Base-by-base conservation (phyloP, 1,140 invertebrate species). In the Glossosoma conforme region DNA sequence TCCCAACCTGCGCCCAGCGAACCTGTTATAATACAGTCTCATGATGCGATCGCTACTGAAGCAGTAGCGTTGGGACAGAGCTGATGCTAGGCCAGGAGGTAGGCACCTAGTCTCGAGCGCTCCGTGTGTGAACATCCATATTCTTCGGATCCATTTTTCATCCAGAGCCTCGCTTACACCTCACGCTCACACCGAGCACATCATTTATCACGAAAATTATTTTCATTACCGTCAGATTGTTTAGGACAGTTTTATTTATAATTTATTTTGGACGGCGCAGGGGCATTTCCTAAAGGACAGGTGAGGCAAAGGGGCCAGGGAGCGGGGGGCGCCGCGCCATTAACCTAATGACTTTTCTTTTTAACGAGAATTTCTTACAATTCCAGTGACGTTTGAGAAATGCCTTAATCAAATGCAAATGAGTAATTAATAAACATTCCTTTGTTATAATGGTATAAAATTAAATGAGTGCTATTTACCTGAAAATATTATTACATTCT, bases 341-440 rank as follows among this genome's bases (percentile, higher is more conserved):
- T 54, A 54, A 48, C 52, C 40, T 54, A 54, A 54, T 49, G 52
- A 54, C 52, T 48, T 40, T 40, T 24, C 22, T 46, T 48, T 40
- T 47, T 54, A 54, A 49, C 46, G 52, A 54, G 52, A 54, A 54
- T 44, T 49, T 46, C 52, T 49, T 35, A 44, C 45, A 54, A 54
- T 54, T 54, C 52, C 46, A 24, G 38, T 30, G 45, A 49, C 45
- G 41, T 42, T 44, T 30, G 52, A 54, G 46, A 54, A 54, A 54
- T 54, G 45, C 52, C 52, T 54, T 54, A 54, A 54, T 54, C 46
- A 54, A 54, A 54, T 54, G 52, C 52, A 54, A 54, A 54, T 54
- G 52, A 49, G 47, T 54, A 47, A 54, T 54, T 54, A 54, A 54
- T 54, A 42, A 54, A 47, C 40, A 36, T 54, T 48, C 41, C 24